Percentiles rank a stretch among this genome's conserved stretches.
Evolutionary conservation across 1,140 invertebrate genomes (phyloP).

Genomic region (Drosophila obscura): DNA sequence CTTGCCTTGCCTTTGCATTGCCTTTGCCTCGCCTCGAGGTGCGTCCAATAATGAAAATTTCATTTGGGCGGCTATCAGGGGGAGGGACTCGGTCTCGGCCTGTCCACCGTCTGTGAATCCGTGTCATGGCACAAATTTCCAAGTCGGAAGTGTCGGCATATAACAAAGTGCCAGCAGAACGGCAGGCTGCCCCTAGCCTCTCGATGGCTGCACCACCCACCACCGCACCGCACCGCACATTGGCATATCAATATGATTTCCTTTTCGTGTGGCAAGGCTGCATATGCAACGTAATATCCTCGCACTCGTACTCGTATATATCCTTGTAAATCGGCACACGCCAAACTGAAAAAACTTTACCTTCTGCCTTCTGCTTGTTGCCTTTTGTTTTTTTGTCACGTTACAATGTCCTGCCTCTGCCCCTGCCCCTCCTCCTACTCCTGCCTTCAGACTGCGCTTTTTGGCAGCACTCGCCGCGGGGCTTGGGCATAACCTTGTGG

Average conservation of each 20-base stretch:
- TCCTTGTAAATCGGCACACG: slow-evolving; percentile 58
- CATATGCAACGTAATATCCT: background rate
- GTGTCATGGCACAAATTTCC: slow-evolving; percentile 59
- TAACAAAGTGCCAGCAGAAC: slow-evolving; percentile 40
- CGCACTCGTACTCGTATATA: slow-evolving; percentile 8
- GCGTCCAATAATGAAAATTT: slow-evolving; percentile 46
- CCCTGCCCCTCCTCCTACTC: background rate
- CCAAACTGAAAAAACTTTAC: slow-evolving; percentile 46
- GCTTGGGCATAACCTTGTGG: slow-evolving; percentile 45
- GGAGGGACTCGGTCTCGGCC: background rate
- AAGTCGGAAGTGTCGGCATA: slow-evolving; percentile 55
- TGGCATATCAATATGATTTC: slow-evolving; percentile 56
- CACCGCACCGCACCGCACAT: slow-evolving; percentile 1
- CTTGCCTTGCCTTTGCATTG: background rate
- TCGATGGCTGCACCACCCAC: slow-evolving; percentile 2
- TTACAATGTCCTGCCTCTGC: slow-evolving; percentile 4
- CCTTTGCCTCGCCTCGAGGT: slow-evolving; percentile 48
- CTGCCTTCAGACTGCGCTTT: slow-evolving; percentile 43
- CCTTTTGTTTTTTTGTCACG: slow-evolving; percentile 54
- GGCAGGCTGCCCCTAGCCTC: no score
- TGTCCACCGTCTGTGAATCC: slow-evolving; percentile 35
- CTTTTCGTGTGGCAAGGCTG: slow-evolving; percentile 52
- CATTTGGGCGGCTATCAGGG: no score
- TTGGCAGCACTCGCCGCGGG: slow-evolving; percentile 24
- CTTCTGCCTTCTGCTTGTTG: slow-evolving; percentile 8